Evolutionary conservation across 2,113 vertebrate genomes (phyloP), one percentile per base, ranked within the genome.

Genomic region (Phalacrocorax pelagicus): DNA sequence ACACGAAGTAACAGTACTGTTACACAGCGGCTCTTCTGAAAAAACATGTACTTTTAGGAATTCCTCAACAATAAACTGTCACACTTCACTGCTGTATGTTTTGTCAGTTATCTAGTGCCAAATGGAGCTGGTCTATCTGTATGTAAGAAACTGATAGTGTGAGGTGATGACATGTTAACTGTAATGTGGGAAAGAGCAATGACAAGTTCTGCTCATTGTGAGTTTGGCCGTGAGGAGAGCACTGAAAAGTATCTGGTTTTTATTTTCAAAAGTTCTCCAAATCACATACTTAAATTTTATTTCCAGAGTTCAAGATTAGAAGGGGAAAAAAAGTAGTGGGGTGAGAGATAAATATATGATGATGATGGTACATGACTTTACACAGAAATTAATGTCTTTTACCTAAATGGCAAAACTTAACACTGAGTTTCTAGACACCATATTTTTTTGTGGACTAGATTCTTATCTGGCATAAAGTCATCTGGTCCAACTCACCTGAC

Each of bases 1-100:
- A 7, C 0, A 0, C n/a, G 5, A 32, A 19, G 81, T 8, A 26
- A 23, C 27, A 2, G 58, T 6, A 58, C 34, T 16, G 3, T 18
- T 62, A 36, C 6, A 23, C 27, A 70, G 54, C 49, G 5, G 29
- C 40, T 77, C 29, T 61, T 42, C 61, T 42, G 19, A 27, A 24
- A 52, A 61, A 69, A 38, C 69, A 12, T 9, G 21, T 13, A 4
- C 62, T 57, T 32, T 15, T 4, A 52, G 82, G 30, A 65, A 5
- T 81, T 94, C 82, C 82, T 91, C 11, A 11, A 7, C 38, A 57
- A 73, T n/a, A 22, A 90, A n/a, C 30, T 40, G 20, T 16, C 80
- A 36, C 40, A 20, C 22, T 46, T 42, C 6, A 11, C 38, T 22
- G 57, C 72, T 67, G 38, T 20, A 3, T 0, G 1, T 72, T 72